Evolutionary conservation across 2,888 invertebrate genomes (phyloP).

Genomic region (Calliopum simillimum): DNA sequence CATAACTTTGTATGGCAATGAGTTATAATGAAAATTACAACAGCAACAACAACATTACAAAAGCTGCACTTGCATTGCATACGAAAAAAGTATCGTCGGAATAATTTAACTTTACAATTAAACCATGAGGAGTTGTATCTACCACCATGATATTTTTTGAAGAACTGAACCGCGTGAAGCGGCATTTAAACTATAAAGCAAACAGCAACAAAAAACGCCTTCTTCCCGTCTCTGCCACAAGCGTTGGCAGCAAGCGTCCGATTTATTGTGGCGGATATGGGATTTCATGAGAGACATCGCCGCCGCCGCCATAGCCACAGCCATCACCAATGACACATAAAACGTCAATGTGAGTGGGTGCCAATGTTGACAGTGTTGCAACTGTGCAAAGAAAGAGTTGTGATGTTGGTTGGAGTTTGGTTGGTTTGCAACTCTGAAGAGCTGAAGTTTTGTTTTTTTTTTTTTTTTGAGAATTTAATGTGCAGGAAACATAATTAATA

Average conservation of each 20-base stretch:
- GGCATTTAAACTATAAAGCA: neutral
- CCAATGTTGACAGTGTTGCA: slow-evolving; percentile 26
- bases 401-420: neutral
- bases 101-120: no score
- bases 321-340: slow-evolving; percentile 15
- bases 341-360: slow-evolving; percentile 27
- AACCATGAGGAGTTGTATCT: neutral
- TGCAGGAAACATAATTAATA: slow-evolving; percentile 46
- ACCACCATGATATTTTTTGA: no score
- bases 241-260: slow-evolving; percentile 27
- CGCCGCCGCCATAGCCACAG: no score
- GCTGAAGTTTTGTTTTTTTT: slow-evolving; percentile 29
- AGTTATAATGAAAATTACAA: neutral
- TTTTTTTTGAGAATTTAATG: slow-evolving; percentile 25
- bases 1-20: no score
- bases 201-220: slow-evolving; percentile 17
- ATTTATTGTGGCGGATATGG: slow-evolving; percentile 25
- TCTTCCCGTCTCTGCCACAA: slow-evolving; percentile 15
- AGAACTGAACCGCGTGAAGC: no score
- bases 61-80: slow-evolving; percentile 25
- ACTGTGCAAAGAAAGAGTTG: slow-evolving; percentile 25
- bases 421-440: neutral
- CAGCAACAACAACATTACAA: neutral
- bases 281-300: slow-evolving; percentile 24
- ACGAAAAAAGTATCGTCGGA: slow-evolving; percentile 3